Evolutionary conservation across 1,140 invertebrate genomes (phyloP).

Genomic region (Trichonephila clavipes): DNA sequence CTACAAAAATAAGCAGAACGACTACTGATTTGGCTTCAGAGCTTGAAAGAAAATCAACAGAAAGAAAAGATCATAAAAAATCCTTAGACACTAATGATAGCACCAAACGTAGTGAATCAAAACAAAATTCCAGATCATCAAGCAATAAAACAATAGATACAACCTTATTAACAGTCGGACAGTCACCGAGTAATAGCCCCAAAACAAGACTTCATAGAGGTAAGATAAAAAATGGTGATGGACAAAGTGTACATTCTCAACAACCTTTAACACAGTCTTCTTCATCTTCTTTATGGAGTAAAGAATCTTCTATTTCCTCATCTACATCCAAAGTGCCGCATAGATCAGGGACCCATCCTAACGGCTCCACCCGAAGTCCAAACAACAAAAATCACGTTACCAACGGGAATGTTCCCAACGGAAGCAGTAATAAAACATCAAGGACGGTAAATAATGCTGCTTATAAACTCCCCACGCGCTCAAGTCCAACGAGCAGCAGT

Average conservation of each 20-base stretch:
- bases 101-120: slow-evolving; percentile 56
- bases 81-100: slow-evolving; percentile 36
- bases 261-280: slow-evolving; percentile 63
- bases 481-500: slow-evolving; percentile 71
- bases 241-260: slow-evolving; percentile 11
- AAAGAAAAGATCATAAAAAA: slow-evolving; percentile 59
- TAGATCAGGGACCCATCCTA: neutral
- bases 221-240: slow-evolving; percentile 58
- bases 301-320: slow-evolving; percentile 53
- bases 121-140: slow-evolving; percentile 35
- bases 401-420: slow-evolving; percentile 31
- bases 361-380: neutral
- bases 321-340: slow-evolving; percentile 44
- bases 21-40: slow-evolving; percentile 5
- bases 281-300: slow-evolving; percentile 68
- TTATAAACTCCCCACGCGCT: slow-evolving; percentile 52
- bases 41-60: slow-evolving; percentile 42
- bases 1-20: slow-evolving; percentile 40
- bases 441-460: slow-evolving; percentile 25
- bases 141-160: slow-evolving; percentile 51
- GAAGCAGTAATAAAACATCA: slow-evolving; percentile 37
- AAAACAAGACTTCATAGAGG: slow-evolving; percentile 63
- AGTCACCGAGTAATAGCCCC: slow-evolving; percentile 54
- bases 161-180: slow-evolving; percentile 58
- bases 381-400: slow-evolving; percentile 4